phyloP scores from a whole-genome alignment of 2,797 vertebrate species.

The Mormyrops boulengeri region DNA sequence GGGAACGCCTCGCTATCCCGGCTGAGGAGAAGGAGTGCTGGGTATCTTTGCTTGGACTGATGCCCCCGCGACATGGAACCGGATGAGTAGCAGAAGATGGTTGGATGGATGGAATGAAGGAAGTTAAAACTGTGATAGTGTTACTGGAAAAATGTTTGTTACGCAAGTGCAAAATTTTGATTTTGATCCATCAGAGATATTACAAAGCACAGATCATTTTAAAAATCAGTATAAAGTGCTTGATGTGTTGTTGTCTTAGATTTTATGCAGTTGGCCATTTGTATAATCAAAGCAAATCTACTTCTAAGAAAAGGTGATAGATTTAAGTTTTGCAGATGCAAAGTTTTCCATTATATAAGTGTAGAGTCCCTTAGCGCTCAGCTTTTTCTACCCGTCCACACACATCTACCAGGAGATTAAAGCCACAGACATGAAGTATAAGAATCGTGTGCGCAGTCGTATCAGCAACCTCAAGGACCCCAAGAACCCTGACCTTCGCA shows the following conservation, averaged over 20 bases:
- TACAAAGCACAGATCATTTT: not conserved
- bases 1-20: not conserved
- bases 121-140: not conserved
- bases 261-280: not conserved
- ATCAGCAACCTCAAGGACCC: slow-evolving; percentile 98
- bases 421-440: slow-evolving; percentile 94
- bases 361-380: slow-evolving; percentile 14
- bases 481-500: slow-evolving; percentile 83
- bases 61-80: not conserved
- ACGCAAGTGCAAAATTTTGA: not conserved
- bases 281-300: not conserved
- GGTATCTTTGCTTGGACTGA: not conserved
- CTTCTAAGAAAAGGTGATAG: not conserved
- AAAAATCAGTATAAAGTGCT: not conserved
- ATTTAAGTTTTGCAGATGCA: not conserved
- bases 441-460: slow-evolving; percentile 89
- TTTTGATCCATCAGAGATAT: not conserved
- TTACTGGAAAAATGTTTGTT: not conserved
- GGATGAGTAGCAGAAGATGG: not conserved
- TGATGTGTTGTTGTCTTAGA: not conserved
- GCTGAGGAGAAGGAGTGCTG: not conserved
- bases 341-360: not conserved
- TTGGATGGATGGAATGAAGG: not conserved
- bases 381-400: slow-evolving; percentile 42
- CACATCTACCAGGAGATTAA: slow-evolving; percentile 93